Conservation (phyloP, 2,113 vertebrate genomes). For the Haemorhous mexicanus region DNA sequence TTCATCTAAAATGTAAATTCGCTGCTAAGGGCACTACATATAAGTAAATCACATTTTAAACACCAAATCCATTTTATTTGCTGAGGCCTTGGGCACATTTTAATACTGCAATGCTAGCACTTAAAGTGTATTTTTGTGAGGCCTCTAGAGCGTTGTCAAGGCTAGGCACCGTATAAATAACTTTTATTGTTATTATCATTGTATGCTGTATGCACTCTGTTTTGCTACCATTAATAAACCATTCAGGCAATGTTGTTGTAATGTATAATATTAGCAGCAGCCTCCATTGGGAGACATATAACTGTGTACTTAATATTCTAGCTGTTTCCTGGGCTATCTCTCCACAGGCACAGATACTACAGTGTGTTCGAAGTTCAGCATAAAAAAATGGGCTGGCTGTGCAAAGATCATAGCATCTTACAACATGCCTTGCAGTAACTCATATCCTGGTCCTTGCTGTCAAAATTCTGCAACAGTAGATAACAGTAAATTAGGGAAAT, state of each 20-base stretch:
- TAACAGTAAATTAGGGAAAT: constrained; percentile 52
- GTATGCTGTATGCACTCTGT: constrained; percentile 76
- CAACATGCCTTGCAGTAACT: neutral
- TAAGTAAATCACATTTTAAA: constrained; percentile 29
- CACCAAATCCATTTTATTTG: constrained; percentile 15
- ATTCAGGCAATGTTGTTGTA: constrained; percentile 75
- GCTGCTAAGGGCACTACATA: neutral
- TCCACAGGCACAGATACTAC: neutral
- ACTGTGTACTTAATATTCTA: constrained; percentile 73
- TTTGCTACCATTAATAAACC: constrained; percentile 79
- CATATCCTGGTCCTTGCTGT: neutral
- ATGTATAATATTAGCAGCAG: constrained; percentile 73
- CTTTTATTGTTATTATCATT: constrained; percentile 79
- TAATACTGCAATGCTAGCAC: constrained; percentile 60
- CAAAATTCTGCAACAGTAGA: constrained; percentile 61
- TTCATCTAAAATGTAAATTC: constrained; percentile 7
- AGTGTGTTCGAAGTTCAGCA: constrained; percentile 57
- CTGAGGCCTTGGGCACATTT: constrained; percentile 25
- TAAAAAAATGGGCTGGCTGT: constrained; percentile 1
- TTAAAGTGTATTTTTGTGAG: constrained; percentile 68
- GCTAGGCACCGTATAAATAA: constrained; percentile 75
- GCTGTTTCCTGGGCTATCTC: constrained; percentile 53
- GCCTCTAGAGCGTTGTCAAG: constrained; percentile 56
- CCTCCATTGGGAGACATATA: constrained; percentile 68
- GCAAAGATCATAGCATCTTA: constrained; percentile 29